A percentile compares a stretch with the other conserved stretches of the same genome.
Evolutionary conservation across 1,140 invertebrate genomes (phyloP).

Genomic region (Calliphora vicina): DNA sequence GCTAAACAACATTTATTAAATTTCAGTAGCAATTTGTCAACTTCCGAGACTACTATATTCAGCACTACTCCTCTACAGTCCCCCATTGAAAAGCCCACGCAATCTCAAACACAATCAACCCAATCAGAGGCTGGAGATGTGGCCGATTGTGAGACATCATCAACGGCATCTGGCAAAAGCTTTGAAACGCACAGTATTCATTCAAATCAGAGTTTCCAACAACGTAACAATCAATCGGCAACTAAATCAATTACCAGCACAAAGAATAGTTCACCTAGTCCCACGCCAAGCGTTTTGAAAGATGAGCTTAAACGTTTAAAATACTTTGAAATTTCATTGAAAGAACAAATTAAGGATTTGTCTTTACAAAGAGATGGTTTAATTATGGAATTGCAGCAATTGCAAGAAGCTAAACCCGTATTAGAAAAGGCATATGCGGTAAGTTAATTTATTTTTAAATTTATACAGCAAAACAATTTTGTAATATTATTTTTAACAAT

Average conservation of each 20-base stretch:
- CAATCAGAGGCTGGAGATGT: constrained; percentile 55
- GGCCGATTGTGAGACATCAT: constrained; percentile 58
- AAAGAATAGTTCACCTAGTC: constrained; percentile 35
- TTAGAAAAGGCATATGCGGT: constrained; percentile 62
- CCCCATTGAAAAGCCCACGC: constrained; percentile 61
- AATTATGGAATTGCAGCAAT: constrained; percentile 65
- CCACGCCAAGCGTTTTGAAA: constrained; percentile 53
- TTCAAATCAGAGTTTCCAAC: constrained; percentile 46
- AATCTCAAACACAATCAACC: constrained; percentile 42
- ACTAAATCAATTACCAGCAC: constrained; percentile 30
- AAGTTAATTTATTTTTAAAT: constrained; percentile 32
- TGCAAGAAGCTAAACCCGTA: constrained; percentile 64
- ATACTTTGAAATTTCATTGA: constrained; percentile 63
- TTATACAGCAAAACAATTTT: background rate
- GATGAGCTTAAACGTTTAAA: constrained; percentile 63
- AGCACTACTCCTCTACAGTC: constrained; percentile 53
- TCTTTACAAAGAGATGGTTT: constrained; percentile 65
- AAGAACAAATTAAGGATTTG: constrained; percentile 64
- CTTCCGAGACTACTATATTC: constrained; percentile 60
- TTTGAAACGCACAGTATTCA: constrained; percentile 54
- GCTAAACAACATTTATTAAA: background rate
- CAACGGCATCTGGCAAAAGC: constrained; percentile 59
- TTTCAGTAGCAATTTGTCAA: constrained; percentile 42
- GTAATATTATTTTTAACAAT: background rate
- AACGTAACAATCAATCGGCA: constrained; percentile 11